Base-by-base conservation (phyloP, 2,888 invertebrate genomes). In the Lordiphosa fenestrarum region DNA sequence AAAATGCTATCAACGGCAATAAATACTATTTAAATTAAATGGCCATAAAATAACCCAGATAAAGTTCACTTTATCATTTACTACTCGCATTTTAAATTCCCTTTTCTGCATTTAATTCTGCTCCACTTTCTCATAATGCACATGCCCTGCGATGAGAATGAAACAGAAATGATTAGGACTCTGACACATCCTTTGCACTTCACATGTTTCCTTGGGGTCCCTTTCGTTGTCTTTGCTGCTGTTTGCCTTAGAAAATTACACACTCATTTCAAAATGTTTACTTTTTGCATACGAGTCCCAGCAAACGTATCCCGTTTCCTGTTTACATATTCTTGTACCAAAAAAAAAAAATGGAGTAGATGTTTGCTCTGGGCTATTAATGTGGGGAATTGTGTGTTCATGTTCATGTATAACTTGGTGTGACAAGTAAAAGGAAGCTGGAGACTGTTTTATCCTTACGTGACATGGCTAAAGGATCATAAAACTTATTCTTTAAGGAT, bases 181-280 rank as follows among this genome's bases (percentile, higher is more conserved):
- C 21, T 40, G 5, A n/a, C 21, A 21, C 21, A 5, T 19, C 10
- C 40, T 40, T 19, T 40, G 6, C 55, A 36, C 55, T 60, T 70
- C 56, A 57, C 59, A 60, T 64, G 47, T 58, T 63, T 59, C 52
- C 65, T 63, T 58, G 46, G 40, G 25, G 42, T 44, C 41, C 36
- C 36, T 35, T 33, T 44, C 42, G 37, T 54, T 60, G 53, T n/a
- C 30, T 49, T 41, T 62, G 36, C 37, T 53, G 47, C 60, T 47
- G 80, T 83, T 80, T 80, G 83, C 76, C 66, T 70, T 74, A 58
- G 83, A 70, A 80, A 80, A 83, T 80, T 76, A 80, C 83, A 80
- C 76, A 80, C 66, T 73, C 76, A 75, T 78, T 80, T 73, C 59
- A 65, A 66, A 69, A 65, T 80, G 80, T 83, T 80, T 83, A 72